Evolutionary conservation across 2,113 vertebrate species (phyloP).

Genomic region (Odocoileus virginianus): DNA sequence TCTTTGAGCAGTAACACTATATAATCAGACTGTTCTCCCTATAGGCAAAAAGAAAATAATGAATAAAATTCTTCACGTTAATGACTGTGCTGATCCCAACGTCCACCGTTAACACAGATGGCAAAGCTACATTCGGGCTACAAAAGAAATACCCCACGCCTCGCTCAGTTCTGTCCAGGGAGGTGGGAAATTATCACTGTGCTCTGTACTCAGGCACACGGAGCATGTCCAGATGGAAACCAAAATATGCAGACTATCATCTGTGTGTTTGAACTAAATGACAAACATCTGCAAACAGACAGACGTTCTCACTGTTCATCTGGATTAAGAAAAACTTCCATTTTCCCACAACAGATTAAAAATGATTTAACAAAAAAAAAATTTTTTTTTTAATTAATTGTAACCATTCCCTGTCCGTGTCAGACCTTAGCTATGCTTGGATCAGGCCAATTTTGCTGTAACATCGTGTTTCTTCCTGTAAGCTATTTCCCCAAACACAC

Average conservation of each 20-base stretch:
- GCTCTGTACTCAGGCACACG: neutral
- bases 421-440: conserved; percentile 26
- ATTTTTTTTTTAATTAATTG: neutral
- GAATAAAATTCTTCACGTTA: neutral
- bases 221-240: conserved; percentile 2
- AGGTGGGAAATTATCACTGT: neutral
- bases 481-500: conserved; percentile 36
- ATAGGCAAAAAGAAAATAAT: neutral
- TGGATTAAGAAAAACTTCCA: conserved; percentile 6
- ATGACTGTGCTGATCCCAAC: neutral
- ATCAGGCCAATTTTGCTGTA: conserved; percentile 33
- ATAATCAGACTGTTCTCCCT: neutral
- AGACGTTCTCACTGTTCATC: conserved; percentile 42
- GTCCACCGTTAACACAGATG: neutral
- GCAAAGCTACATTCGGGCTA: neutral
- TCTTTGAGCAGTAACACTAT: neutral
- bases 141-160: neutral
- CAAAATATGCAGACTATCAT: neutral
- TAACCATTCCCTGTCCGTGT: conserved; percentile 10
- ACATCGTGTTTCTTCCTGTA: conserved; percentile 31
- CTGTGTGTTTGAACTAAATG: conserved; percentile 33
- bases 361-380: neutral
- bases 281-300: conserved; percentile 50
- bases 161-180: neutral
- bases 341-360: conserved; percentile 5